Conservation (phyloP, 64 coral and sea anemone genomes). For the Stichodactyla helianthus region DNA sequence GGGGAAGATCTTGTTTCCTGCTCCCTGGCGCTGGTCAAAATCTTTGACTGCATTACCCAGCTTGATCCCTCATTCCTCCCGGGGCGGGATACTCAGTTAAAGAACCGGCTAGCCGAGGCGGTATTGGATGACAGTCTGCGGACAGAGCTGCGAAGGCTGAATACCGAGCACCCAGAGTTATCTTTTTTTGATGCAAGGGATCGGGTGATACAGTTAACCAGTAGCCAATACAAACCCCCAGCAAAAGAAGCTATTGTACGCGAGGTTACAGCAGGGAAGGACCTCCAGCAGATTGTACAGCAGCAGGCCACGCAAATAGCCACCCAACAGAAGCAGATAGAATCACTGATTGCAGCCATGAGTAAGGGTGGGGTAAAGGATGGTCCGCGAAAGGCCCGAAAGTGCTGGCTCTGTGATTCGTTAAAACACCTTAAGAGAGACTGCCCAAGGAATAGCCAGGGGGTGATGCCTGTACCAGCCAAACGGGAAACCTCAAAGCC, state of each 20-base stretch:
- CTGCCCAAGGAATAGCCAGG: constrained; percentile 19
- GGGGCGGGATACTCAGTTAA: constrained; percentile 34
- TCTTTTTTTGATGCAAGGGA: constrained; percentile 52
- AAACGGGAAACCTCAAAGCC: constrained; percentile 20
- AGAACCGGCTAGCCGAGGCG: constrained; percentile 34
- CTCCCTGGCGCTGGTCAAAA: constrained; percentile 24
- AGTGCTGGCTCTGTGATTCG: constrained; percentile 33
- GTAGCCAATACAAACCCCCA: not conserved
- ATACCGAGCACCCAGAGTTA: constrained; percentile 53
- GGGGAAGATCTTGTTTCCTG: constrained; percentile 51
- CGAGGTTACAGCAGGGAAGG: constrained; percentile 24
- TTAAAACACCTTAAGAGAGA: constrained; percentile 20
- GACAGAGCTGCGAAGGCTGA: constrained; percentile 33
- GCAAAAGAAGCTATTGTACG: constrained; percentile 16
- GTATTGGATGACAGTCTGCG: constrained; percentile 35
- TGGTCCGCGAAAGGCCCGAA: not conserved
- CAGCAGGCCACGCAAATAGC: constrained; percentile 48
- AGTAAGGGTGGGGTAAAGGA: not conserved
- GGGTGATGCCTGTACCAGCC: constrained; percentile 7
- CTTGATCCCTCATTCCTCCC: constrained; percentile 28
- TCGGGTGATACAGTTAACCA: constrained; percentile 49
- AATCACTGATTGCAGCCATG: constrained; percentile 44
- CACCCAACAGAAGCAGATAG: constrained; percentile 59
- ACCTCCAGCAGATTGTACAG: constrained; percentile 40
- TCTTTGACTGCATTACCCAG: constrained; percentile 39